Base-by-base conservation (phyloP, 2,888 invertebrate genomes). In the Augiades crinisus region DNA sequence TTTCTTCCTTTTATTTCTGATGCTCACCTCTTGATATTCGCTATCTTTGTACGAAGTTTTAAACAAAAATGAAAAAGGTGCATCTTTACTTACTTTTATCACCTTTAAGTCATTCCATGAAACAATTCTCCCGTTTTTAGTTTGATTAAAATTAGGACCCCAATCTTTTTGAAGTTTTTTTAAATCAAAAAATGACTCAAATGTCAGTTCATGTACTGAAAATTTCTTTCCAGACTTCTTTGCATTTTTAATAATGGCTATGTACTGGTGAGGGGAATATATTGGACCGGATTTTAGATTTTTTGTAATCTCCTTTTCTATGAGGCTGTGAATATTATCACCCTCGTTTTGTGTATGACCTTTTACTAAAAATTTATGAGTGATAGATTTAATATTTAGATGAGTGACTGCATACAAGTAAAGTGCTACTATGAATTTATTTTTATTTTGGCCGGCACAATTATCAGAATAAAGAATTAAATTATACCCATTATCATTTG, bases 301-400 rank as follows among this genome's bases (percentile, higher is more conserved):
- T 33, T 59, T 58, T 57, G 60, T 64, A 24, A 67, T 57, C 55
- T 66, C 61, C 41, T 61, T 63, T 52, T 70, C 68, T 47, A 64
- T 69, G 13, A 67, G 33, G 33, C 44, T 44, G 13, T 44, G 44
- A 13, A 44, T 6, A 17, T 43, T 43, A 17, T 43, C 30, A 6
- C 30, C 43, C 19, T 43, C 43, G 6, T 43, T 43, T 17, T 43
- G 43, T 10, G 43, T 45, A 8, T 45, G 31, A 13, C 44, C 33
- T 22, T 34, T 33, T 14, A 45, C 8, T 21, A 34, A 14, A 21
- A 22, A 22, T 34, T 45, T 45, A 5, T 45, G 44, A 8, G 33
- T 34, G 3, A 34, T 33, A 33, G 22, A 8, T 22, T 34, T 21
- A 8, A 45, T 45, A 34, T 45, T 33, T 14, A 41, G 16, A n/a